A percentile compares a stretch with the other conserved stretches of the same genome.
phyloP scores from a whole-genome alignment of 1,140 invertebrate species.

The Diabrotica undecimpunctata region DNA sequence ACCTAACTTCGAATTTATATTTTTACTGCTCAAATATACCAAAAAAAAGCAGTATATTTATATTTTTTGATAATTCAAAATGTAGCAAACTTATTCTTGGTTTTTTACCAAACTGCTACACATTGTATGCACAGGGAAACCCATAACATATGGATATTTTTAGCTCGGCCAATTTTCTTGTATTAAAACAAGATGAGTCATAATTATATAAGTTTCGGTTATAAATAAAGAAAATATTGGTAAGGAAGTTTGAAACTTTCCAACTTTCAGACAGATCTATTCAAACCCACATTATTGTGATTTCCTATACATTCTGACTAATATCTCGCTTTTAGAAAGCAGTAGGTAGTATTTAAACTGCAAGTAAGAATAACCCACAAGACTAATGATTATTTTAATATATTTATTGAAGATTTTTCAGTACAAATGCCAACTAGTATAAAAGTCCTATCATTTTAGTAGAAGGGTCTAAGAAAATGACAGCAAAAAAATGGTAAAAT shows the following conservation, averaged over 20 bases:
- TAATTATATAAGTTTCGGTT: too few relatives aligned
- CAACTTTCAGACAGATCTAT: not conserved
- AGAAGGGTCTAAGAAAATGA: not conserved
- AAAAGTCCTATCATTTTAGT: not conserved
- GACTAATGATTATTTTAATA: constrained; percentile 4
- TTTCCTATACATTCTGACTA: constrained; percentile 8
- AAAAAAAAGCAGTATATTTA: too few relatives aligned
- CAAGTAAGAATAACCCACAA: constrained; percentile 6
- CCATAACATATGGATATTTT: too few relatives aligned
- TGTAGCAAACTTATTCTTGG: too few relatives aligned
- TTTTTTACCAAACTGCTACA: too few relatives aligned
- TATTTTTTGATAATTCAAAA: too few relatives aligned
- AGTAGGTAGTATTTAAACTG: not conserved
- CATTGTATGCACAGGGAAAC: too few relatives aligned
- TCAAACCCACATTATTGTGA: constrained; percentile 5
- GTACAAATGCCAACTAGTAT: constrained; percentile 12
- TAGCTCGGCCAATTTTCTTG: too few relatives aligned
- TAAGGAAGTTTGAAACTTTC: not conserved
- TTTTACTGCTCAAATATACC: too few relatives aligned
- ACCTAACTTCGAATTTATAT: too few relatives aligned
- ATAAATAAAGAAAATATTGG: not conserved
- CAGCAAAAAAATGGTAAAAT: too few relatives aligned
- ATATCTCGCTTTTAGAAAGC: constrained; percentile 2
- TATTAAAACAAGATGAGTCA: too few relatives aligned
- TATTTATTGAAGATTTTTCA: constrained; percentile 7